Evolutionary conservation across 1,140 invertebrate genomes (phyloP), one percentile per base, ranked within the genome.

Genomic region (Sycobia sp.): DNA sequence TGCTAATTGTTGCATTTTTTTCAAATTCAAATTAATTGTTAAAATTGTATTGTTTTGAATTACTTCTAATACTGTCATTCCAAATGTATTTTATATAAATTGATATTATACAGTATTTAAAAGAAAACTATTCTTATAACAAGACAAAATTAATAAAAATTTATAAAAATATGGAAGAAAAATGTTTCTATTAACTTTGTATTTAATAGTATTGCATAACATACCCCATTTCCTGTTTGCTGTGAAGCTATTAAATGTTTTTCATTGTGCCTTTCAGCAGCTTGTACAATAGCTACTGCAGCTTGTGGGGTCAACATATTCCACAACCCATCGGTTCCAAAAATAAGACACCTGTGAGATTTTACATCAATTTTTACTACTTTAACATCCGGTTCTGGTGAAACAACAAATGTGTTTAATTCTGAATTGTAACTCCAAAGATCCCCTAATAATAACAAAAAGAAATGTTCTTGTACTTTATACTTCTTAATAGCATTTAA

Each of bases 271-370:
- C 84, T 85, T 76, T 94, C 92, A 10, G 91, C 90, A 34, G 86
- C 85, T 68, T 92, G 89, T 5, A 97, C 95, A 66, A 92, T 86
- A 44, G 88, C 85, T 4, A 97, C 93, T n/a, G 94, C 92, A 68
- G 88, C 87, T 70, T 90, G 85, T 0, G 94, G 85, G 3, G 87
- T 89, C 39, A 98, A 78, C 88, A 98, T 95, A 79, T 99, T 98
- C 93, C 95, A 98, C 11, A 98, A 80, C 4, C 97, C 97, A 82
- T 99, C 97, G 1, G 95, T 97, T 58, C 93, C 97, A 71, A 98
- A 91, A 59, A 99, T 92, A 1, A 99, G 84, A 83, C 95, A 98
- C 70, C 92, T 89, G 75, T 87, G 89, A 68, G 80, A 79, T 16
- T 84, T 85, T 1, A 93, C 89, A 80, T 98, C 91, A 60, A 98